These are phyloP conservation scores for Scolopax mira DNA, from an alignment of 2,113 vertebrate genomes.

Conservation along the genomic window DNA sequence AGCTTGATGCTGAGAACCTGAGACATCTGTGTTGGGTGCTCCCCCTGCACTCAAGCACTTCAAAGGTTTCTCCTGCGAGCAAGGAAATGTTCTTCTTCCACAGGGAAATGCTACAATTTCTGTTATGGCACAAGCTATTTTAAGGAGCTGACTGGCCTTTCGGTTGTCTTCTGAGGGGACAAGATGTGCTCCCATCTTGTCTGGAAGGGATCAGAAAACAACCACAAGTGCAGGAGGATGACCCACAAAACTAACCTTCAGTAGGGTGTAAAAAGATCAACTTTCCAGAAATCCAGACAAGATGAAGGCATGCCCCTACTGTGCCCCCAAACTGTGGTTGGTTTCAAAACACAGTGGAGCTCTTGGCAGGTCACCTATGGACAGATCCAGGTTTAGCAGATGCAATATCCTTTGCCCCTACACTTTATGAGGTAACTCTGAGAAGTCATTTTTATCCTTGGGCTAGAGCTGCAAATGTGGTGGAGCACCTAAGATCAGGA, in stretches of 20 bases:
- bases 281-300: background rate
- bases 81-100: background rate
- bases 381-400: background rate
- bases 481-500: background rate
- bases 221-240: background rate
- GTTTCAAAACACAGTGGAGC: background rate
- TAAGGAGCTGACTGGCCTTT: background rate
- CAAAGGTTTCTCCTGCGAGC: background rate
- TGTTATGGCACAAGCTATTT: background rate
- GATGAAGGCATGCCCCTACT: too few species aligned
- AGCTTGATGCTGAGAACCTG: slow-evolving; percentile 34
- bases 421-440: too few species aligned
- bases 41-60: slow-evolving; percentile 4
- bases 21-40: background rate
- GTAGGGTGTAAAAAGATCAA: background rate
- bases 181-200: background rate
- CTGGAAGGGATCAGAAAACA: background rate
- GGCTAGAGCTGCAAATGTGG: background rate
- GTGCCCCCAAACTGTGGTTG: rapidly evolving
- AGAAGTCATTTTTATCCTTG: background rate
- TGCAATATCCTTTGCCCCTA: background rate
- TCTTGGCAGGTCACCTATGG: background rate
- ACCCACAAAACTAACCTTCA: background rate
- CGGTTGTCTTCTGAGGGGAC: background rate
- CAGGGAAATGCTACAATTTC: background rate